Conservation (phyloP, 2,797 vertebrate genomes). For the Glyptemys insculpta region DNA sequence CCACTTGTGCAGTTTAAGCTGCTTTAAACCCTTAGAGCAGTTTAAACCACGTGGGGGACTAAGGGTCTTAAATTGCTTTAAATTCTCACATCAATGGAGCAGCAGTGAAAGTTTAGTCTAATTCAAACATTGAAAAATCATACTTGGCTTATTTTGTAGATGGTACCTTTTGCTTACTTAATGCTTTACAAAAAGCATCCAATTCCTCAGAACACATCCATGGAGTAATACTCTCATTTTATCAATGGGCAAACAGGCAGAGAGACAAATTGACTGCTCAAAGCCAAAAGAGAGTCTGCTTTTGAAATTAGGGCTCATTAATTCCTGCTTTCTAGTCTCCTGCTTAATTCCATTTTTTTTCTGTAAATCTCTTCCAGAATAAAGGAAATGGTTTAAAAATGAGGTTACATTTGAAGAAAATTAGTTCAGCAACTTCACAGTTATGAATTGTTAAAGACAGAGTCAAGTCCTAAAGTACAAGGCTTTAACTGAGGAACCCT, state of each 20-base stretch:
- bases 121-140: not conserved
- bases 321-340: not conserved
- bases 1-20: not conserved
- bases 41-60: not conserved
- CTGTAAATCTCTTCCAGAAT: not conserved
- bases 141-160: not conserved
- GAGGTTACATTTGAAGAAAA: not conserved
- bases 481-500: not conserved
- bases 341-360: not conserved
- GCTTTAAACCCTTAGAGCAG: not conserved
- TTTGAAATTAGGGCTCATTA: not conserved
- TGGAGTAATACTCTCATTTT: not conserved
- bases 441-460: not conserved
- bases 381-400: not conserved
- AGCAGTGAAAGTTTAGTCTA: not conserved
- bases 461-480: not conserved
- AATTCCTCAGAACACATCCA: not conserved
- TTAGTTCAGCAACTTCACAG: not conserved
- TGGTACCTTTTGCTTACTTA: not conserved
- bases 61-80: not conserved
- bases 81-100: rapidly evolving
- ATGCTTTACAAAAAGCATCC: not conserved
- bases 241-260: not conserved
- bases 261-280: not conserved
- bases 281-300: not conserved